Conservation (phyloP, 2,113 vertebrate species). For the Pluvialis apricaria region DNA sequence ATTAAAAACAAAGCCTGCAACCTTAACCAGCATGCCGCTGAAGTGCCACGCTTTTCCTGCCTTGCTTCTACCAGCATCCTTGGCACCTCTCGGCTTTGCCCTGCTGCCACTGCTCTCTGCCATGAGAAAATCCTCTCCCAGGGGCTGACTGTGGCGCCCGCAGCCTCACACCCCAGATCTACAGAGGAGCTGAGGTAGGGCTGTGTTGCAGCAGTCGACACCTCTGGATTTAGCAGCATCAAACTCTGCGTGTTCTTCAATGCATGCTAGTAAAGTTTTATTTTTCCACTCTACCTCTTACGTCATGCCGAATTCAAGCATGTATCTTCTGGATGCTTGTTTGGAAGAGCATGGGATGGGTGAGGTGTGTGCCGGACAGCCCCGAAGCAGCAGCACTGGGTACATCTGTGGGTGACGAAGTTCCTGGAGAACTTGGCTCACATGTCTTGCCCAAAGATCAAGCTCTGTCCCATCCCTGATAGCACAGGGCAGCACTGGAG, state of each 20-base stretch:
- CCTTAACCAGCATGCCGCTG: background rate
- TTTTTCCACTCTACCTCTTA: background rate
- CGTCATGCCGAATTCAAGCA: background rate
- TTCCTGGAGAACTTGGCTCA: background rate
- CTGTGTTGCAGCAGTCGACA: fast-evolving
- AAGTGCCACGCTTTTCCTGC: background rate
- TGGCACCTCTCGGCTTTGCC: background rate
- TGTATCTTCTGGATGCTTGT: background rate
- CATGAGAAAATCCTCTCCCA: background rate
- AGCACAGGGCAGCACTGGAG: background rate
- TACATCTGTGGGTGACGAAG: background rate
- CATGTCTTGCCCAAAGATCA: background rate
- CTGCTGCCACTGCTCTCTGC: background rate
- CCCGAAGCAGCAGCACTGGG: background rate
- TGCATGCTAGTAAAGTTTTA: background rate
- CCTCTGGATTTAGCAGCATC: background rate
- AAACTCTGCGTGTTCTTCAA: background rate
- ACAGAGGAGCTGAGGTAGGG: background rate
- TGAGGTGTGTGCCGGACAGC: background rate
- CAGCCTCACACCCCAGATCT: background rate
- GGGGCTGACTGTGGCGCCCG: background rate
- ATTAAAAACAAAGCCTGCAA: background rate
- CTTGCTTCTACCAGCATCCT: background rate
- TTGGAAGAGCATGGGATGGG: background rate
- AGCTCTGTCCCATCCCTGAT: background rate